Conservation (phyloP, 2,888 invertebrate genomes). For the Griposia aprilina region DNA sequence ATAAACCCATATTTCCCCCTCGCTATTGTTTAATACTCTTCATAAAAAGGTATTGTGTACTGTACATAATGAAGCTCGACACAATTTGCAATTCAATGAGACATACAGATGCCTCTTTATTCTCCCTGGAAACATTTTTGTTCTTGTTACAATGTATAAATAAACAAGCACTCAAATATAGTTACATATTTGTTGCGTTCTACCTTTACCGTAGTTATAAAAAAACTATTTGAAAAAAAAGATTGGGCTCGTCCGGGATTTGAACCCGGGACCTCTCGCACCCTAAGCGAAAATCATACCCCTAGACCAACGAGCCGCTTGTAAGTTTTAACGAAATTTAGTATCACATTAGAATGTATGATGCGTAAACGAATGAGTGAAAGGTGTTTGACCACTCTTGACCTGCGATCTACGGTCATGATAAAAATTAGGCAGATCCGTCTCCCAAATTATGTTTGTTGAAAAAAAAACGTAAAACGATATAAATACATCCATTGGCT, state of each 20-base stretch:
- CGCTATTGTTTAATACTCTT: conserved; percentile 52
- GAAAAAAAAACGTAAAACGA: too few species aligned
- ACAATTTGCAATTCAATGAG: conserved; percentile 72
- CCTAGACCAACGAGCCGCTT: conserved; percentile 90
- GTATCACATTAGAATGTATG: conserved; percentile 2
- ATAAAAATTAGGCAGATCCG: conserved; percentile 2
- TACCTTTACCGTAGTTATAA: neutral
- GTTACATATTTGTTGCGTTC: conserved; percentile 10
- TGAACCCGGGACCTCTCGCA: conserved; percentile 91
- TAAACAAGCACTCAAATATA: conserved; percentile 35
- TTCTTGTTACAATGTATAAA: conserved; percentile 29
- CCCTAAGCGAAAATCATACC: conserved; percentile 91
- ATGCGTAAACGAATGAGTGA: conserved; percentile 62
- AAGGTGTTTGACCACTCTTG: conserved; percentile 67
- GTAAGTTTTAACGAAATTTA: conserved; percentile 10
- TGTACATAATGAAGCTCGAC: conserved; percentile 61
- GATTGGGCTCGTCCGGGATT: conserved; percentile 90
- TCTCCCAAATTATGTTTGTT: neutral
- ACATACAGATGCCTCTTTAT: conserved; percentile 28
- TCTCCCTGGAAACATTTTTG: conserved; percentile 20
- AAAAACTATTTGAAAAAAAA: conserved; percentile 43
- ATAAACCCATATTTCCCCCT: conserved; percentile 42
- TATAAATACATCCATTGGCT: neutral
- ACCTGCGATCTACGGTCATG: conserved; percentile 4
- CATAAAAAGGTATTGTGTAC: conserved; percentile 64